Evolutionary conservation across 2,113 vertebrate genomes (phyloP).

Genomic region (Xenopus borealis): DNA sequence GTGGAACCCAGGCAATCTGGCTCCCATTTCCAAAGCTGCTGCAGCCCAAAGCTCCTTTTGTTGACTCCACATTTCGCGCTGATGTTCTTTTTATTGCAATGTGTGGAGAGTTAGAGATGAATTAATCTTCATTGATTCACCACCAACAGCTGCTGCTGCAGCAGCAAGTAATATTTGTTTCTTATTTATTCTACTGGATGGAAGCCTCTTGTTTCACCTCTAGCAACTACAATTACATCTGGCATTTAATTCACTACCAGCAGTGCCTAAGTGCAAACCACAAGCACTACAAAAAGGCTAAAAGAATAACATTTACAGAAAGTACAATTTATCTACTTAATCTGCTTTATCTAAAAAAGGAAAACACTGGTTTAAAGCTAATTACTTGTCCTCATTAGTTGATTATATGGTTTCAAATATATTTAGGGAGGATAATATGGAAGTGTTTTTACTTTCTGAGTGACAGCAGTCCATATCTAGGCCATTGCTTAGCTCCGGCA

Average conservation of each 20-base stretch:
- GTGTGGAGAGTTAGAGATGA: background rate
- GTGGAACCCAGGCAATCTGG: conserved; percentile 15
- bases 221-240: background rate
- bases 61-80: background rate
- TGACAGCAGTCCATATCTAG: too few relatives aligned
- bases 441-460: too few relatives aligned
- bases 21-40: background rate
- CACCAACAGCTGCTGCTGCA: background rate
- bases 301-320: too few relatives aligned
- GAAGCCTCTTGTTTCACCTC: background rate
- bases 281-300: background rate
- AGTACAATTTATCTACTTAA: too few relatives aligned
- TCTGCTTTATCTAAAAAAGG: too few relatives aligned
- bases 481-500: too few relatives aligned
- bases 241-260: background rate
- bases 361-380: too few relatives aligned
- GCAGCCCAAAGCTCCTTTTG: background rate
- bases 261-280: background rate
- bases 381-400: too few relatives aligned
- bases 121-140: background rate
- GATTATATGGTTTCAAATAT: too few relatives aligned
- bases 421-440: too few relatives aligned
- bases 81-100: conserved; percentile 13
- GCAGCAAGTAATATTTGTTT: background rate
- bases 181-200: background rate